Base-by-base conservation (phyloP, 2,113 vertebrate genomes). In the Syrrhaptes paradoxus region DNA sequence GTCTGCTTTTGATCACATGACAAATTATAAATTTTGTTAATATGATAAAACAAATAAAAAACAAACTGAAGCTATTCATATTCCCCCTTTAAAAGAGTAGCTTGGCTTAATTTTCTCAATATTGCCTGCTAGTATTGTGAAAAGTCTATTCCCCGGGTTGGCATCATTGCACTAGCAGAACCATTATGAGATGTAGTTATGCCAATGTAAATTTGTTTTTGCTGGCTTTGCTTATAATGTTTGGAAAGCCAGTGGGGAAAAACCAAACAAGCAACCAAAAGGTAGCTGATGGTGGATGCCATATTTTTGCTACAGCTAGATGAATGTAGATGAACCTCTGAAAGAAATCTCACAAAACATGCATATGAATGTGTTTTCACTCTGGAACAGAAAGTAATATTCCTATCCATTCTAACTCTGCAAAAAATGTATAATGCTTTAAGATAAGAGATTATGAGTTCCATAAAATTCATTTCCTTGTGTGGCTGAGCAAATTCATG, bases 161-260 rank as follows among this genome's bases (percentile, higher is more conserved):
- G 75, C 92, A 95, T 45, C 81, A 21, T 28, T 93, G 49, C 13
- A 3, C 31, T 61, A 86, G 32, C n/a, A 87, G 63, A 93, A 88
- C 51, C 32, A 70, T 82, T 74, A 80, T 18, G 24, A 83, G 22
- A 55, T 17, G 32, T 34, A 80, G 43, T 61, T 77, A 83, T 88
- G 85, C 94, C 92, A 95, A 94, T 24, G 79, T 77, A 95, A 94
- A 90, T 92, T 92, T 93, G 63, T 62, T 88, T 93, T 77, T 83
- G 6, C 65, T 97, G 94, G 59, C 67, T 88, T 81, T 82, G 46
- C 46, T 95, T 88, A 58, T 58, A 75, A 54, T 2, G 1, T 86
- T 95, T 79, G 43, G 58, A 87, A 95, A 79, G 55, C 15, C 24
- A 4, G n/a, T 65, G 43, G 4, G 10, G 61, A 71, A 91, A 86